Conservation (phyloP, 2,113 vertebrate genomes). For the Rhagologus leucostigma region DNA sequence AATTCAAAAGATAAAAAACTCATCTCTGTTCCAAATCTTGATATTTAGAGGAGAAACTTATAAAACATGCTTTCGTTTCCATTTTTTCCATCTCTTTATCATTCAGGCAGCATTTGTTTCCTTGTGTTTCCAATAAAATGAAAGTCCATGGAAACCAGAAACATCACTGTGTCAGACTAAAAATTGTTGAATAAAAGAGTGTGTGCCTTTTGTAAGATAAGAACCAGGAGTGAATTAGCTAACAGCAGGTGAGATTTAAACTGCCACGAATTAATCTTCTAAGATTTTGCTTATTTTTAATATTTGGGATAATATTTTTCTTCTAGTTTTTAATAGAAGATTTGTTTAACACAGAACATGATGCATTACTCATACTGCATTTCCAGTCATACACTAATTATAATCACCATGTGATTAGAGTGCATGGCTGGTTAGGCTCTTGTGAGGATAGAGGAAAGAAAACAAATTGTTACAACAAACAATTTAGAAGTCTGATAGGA, state of each 20-base stretch:
- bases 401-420: conserved; percentile 1
- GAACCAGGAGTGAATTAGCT: neutral
- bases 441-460: neutral
- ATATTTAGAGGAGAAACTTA: neutral
- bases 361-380: neutral
- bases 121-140: neutral
- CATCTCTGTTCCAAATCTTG: neutral
- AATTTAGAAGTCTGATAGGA: neutral
- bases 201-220: neutral
- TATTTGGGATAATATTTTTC: neutral
- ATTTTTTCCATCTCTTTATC: neutral
- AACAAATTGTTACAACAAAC: neutral
- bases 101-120: neutral
- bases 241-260: neutral
- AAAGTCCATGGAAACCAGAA: neutral
- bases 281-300: neutral
- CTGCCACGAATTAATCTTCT: neutral
- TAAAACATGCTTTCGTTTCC: neutral
- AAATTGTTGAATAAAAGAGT: neutral
- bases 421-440: neutral
- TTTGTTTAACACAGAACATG: neutral
- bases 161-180: neutral
- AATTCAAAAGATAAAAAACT: neutral
- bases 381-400: neutral
- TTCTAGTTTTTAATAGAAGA: neutral